A percentile compares a stretch with the other conserved stretches of the same genome.
Evolutionary conservation across 2,113 vertebrate genomes (phyloP).

Genomic region (Pimephales promelas): DNA sequence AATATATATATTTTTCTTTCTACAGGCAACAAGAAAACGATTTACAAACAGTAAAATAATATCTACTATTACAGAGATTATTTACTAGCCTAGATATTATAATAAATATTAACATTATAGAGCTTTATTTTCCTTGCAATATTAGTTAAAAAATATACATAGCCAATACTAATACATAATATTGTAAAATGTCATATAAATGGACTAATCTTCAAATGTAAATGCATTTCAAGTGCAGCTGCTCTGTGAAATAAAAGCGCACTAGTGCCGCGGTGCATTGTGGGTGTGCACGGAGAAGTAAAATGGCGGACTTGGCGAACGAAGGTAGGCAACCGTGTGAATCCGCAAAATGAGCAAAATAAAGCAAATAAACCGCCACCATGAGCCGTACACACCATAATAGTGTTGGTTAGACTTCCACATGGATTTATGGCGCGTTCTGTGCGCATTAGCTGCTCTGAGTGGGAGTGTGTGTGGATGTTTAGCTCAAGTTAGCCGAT

Average conservation of each 20-base stretch:
- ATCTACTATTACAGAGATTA: not conserved
- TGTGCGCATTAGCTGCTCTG: not conserved
- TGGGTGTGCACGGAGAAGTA: constrained; percentile 84
- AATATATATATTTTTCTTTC: not conserved
- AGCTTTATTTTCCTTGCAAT: not conserved
- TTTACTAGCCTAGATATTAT: not conserved
- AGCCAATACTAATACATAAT: not conserved
- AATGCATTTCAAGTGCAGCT: not conserved
- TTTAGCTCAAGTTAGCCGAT: constrained; percentile 36
- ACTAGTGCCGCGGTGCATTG: constrained; percentile 76
- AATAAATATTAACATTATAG: not conserved
- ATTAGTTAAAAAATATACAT: not conserved
- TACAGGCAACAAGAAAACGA: not conserved
- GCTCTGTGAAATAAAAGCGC: constrained; percentile 50
- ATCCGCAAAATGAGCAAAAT: constrained; percentile 65
- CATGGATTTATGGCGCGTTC: not conserved
- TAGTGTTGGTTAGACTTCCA: not conserved
- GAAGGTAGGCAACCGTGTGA: constrained; percentile 81
- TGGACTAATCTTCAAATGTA: not conserved
- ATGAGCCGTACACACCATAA: not conserved
- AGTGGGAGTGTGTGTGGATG: not conserved
- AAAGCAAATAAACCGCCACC: constrained; percentile 34
- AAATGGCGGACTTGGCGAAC: constrained; percentile 90
- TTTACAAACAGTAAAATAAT: not conserved
- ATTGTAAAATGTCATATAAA: not conserved